These are phyloP conservation scores for Rhizomys pruinosus DNA, from an alignment of 2,113 vertebrate species.

Conservation along the genomic window DNA sequence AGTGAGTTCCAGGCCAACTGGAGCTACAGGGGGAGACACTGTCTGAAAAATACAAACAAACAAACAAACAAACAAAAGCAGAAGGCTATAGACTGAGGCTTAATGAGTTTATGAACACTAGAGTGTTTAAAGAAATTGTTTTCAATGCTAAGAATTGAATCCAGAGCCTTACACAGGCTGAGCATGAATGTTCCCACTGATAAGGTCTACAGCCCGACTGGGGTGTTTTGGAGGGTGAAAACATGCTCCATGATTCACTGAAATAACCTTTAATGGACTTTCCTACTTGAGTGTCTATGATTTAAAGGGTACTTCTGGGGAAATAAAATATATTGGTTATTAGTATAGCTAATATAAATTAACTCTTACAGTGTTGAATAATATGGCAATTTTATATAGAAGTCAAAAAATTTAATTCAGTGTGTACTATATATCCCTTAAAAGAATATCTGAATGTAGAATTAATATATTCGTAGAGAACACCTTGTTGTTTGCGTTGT, in stretches of 20 bases:
- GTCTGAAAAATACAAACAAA: too few species aligned
- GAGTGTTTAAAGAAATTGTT: neutral
- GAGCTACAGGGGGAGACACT: too few species aligned
- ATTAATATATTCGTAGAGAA: constrained; percentile 24
- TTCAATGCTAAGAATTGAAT: neutral
- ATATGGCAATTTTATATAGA: neutral
- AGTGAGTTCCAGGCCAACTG: too few species aligned
- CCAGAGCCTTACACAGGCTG: neutral
- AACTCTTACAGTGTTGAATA: constrained; percentile 47
- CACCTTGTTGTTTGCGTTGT: neutral
- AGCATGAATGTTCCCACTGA: neutral
- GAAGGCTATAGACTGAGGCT: neutral
- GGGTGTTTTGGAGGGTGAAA: neutral
- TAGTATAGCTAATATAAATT: constrained; percentile 40
- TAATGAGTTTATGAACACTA: neutral
- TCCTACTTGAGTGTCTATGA: constrained; percentile 26
- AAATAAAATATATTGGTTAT: constrained; percentile 29
- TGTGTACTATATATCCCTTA: neutral
- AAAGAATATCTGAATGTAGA: constrained; percentile 32
- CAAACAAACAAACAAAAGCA: too few species aligned
- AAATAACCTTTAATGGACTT: constrained; percentile 3
- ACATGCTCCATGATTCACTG: neutral
- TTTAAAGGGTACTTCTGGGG: constrained; percentile 5
- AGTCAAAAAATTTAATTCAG: constrained; percentile 20
- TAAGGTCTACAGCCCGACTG: neutral